Conservation (phyloP, 2,797 vertebrate species). For the Danio albolineatus region DNA sequence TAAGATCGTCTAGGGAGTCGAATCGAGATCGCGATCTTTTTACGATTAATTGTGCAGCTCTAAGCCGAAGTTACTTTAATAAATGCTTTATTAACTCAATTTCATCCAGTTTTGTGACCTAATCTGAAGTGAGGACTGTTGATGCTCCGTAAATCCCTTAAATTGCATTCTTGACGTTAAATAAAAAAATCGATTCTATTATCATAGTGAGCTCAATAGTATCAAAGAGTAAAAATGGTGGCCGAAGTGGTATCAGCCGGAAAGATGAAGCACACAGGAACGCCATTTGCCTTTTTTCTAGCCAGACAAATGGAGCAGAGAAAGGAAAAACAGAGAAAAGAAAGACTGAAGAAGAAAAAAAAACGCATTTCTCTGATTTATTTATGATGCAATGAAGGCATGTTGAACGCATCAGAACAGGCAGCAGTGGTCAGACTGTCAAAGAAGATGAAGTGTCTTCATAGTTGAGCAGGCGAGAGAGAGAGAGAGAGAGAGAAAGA, state of each 20-base stretch:
- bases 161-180: conserved; percentile 73
- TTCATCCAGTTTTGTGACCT: no score
- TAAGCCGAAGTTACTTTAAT: no score
- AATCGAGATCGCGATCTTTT: no score
- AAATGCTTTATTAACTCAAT: no score
- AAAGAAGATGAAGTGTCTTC: conserved; percentile 95
- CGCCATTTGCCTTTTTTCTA: conserved; percentile 75
- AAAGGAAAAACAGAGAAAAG: conserved; percentile 72
- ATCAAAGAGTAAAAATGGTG: conserved; percentile 72
- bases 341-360: conserved; percentile 62
- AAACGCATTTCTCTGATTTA: conserved; percentile 92
- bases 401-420: conserved; percentile 93
- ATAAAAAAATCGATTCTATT: conserved; percentile 82
- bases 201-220: conserved; percentile 73
- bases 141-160: no score
- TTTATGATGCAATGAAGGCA: conserved; percentile 99
- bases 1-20: no score
- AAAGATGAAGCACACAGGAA: conserved; percentile 66
- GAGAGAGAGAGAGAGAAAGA: conserved; percentile 80
- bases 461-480: conserved; percentile 88
- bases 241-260: conserved; percentile 50
- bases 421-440: conserved; percentile 98
- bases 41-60: no score
- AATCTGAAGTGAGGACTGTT: no score
- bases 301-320: conserved; percentile 71